These are phyloP conservation scores for Apostichopus parvimensis DNA, from an alignment of 35 echinoderm and acorn worm genomes.

Conservation along the genomic window DNA sequence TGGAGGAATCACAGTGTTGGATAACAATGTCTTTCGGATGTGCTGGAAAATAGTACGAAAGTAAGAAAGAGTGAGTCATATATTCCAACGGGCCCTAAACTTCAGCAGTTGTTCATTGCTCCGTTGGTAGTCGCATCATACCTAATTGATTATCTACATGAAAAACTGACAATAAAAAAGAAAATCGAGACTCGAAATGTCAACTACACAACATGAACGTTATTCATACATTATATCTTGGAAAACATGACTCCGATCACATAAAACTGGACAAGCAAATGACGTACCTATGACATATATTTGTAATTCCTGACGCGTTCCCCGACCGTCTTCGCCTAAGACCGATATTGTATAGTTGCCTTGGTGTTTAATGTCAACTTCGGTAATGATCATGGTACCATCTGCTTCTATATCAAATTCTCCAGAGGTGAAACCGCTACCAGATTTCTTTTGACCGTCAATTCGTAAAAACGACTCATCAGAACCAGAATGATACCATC, in stretches of 20 bases:
- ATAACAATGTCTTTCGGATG: not conserved
- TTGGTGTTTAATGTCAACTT: not conserved
- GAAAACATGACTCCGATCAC: too few relatives aligned
- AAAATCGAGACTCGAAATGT: too few relatives aligned
- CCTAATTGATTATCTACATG: too few relatives aligned
- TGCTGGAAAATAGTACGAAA: not conserved
- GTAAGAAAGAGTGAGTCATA: too few relatives aligned
- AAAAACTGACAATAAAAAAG: too few relatives aligned
- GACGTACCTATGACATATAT: slow-evolving; percentile 1
- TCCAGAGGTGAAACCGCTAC: not conserved
- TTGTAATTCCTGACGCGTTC: not conserved
- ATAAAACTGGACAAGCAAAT: too few relatives aligned
- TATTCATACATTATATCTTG: too few relatives aligned
- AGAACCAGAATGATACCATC: not conserved
- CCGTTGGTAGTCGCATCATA: too few relatives aligned
- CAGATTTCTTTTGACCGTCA: slow-evolving; percentile 7
- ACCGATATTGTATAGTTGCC: slow-evolving; percentile 12
- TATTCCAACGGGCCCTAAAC: too few relatives aligned
- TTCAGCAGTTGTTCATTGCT: too few relatives aligned
- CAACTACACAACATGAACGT: too few relatives aligned
- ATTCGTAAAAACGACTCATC: slow-evolving; percentile 19
- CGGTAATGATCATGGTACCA: slow-evolving; percentile 21
- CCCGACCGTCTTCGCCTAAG: not conserved
- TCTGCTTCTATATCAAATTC: slow-evolving; percentile 2
- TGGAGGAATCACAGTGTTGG: not conserved